phyloP scores from a whole-genome alignment of 2,113 vertebrate genomes.

The Coregonus clupeaformis region DNA sequence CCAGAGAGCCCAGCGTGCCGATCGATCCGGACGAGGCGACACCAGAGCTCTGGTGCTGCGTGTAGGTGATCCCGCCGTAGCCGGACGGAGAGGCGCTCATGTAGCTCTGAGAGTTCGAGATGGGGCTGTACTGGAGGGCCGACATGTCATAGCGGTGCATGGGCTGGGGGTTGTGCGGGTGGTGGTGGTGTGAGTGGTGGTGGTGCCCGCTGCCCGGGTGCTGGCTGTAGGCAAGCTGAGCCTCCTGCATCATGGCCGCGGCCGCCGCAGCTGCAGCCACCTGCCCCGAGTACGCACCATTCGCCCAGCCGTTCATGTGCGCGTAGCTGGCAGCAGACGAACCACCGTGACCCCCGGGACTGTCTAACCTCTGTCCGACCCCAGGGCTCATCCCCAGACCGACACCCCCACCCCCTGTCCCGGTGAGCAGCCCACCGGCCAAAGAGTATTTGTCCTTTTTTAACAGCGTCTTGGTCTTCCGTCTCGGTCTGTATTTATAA shows the following conservation, averaged over 20 bases:
- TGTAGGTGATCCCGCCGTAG: conserved; percentile 88
- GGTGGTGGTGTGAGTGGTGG: conserved; percentile 71
- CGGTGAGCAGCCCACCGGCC: conserved; percentile 81
- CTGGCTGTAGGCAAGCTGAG: conserved; percentile 92
- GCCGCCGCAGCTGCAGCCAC: conserved; percentile 90
- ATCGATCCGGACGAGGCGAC: conserved; percentile 85
- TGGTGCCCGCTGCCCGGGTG: conserved; percentile 84
- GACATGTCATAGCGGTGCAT: conserved; percentile 94
- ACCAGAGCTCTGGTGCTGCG: conserved; percentile 80
- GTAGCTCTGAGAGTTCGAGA: conserved; percentile 93
- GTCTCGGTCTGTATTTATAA: conserved; percentile 96
- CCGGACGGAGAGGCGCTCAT: conserved; percentile 91
- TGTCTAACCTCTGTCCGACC: conserved; percentile 85
- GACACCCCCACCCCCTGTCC: conserved; percentile 70
- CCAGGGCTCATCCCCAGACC: conserved; percentile 78
- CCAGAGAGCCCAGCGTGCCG: conserved; percentile 86
- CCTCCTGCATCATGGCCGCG: conserved; percentile 97
- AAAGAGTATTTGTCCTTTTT: conserved; percentile 98
- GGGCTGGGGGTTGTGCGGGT: conserved; percentile 84
- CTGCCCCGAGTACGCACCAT: conserved; percentile 89
- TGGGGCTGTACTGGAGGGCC: conserved; percentile 90
- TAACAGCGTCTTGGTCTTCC: conserved; percentile 96
- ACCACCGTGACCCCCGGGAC: conserved; percentile 80
- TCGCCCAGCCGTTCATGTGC: conserved; percentile 96
- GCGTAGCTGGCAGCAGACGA: conserved; percentile 79